Evolutionary conservation across 2,888 invertebrate genomes (phyloP), one percentile per base, ranked within the genome.

Genomic region (Brenthis hecate): DNA sequence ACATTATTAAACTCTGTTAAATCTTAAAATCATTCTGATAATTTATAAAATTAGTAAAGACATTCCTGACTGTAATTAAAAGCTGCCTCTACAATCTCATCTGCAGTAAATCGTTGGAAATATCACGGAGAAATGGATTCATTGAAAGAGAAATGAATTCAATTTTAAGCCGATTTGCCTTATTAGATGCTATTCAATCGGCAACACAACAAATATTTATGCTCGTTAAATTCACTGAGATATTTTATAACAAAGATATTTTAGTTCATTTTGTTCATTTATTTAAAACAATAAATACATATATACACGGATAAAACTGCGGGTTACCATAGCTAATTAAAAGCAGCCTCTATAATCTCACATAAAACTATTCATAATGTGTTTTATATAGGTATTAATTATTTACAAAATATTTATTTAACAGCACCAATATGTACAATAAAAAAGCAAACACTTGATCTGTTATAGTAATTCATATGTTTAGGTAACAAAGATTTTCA

Each of bases 131-230:
- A 69, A 69, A 71, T 67, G 65, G 63, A 66, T 69, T 47, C 63
- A 58, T 56, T 60, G 64, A 68, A 72, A 70, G 63, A 60, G 58
- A 67, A 63, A 69, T 56, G 64, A 67, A 69, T 70, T 72, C 66
- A 72, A 56, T 72, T 69, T 69, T 47, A 65, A 63, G 64, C 60
- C 65, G 62, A 68, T 69, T 69, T 60, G 19, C 57, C 43, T 63
- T 63, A 68, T 68, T 66, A 64, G 48, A 28, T 65, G 32, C 54
- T 62, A 66, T 66, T 66, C 36, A 61, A 64, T 68, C 57, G 56
- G 19, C 43, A 47, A 63, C 87, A 85, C 73, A 68, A 74, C 73
- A 65, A 66, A 50, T 68, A 36, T 43, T 62, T 62, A 54, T 62
- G 23, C 43, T 54, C 5, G 62, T 23, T 51, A 32, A n/a, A 54